phyloP scores from a whole-genome alignment of 2,888 invertebrate genomes.

The Apoda limacodes region DNA sequence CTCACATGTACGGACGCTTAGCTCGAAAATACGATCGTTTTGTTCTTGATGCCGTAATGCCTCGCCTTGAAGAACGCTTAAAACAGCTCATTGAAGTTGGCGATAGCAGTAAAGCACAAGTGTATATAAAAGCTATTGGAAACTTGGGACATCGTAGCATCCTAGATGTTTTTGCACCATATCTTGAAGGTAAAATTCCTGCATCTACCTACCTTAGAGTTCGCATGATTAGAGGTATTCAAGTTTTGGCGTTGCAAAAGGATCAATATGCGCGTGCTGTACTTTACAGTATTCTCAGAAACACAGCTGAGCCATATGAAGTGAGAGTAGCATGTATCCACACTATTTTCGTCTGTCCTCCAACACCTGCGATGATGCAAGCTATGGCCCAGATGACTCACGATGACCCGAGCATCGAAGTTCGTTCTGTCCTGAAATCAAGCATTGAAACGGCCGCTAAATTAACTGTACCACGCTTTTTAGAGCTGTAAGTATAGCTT shows the following conservation, averaged over 20 bases:
- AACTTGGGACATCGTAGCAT: slow-evolving; percentile 73
- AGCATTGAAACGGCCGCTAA: slow-evolving; percentile 68
- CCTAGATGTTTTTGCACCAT: slow-evolving; percentile 72
- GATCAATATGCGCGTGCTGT: slow-evolving; percentile 68
- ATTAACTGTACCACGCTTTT: slow-evolving; percentile 46
- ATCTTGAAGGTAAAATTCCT: slow-evolving; percentile 71
- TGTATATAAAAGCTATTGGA: slow-evolving; percentile 74
- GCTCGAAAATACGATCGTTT: slow-evolving; percentile 62
- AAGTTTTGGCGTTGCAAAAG: slow-evolving; percentile 54
- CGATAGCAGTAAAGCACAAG: slow-evolving; percentile 69
- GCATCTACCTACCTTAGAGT: slow-evolving; percentile 73
- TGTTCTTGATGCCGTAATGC: slow-evolving; percentile 69
- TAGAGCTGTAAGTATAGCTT: slow-evolving; percentile 57
- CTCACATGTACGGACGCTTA: slow-evolving; percentile 74
- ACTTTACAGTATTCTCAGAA: slow-evolving; percentile 75
- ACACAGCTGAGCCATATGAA: slow-evolving; percentile 73
- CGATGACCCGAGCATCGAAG: slow-evolving; percentile 71
- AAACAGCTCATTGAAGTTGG: slow-evolving; percentile 60
- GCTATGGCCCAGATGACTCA: slow-evolving; percentile 78
- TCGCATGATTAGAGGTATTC: slow-evolving; percentile 71
- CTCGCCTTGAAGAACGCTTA: slow-evolving; percentile 66
- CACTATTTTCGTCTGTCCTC: slow-evolving; percentile 70
- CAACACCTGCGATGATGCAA: slow-evolving; percentile 73
- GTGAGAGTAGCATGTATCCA: slow-evolving; percentile 74
- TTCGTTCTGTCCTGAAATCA: slow-evolving; percentile 75